phyloP scores from a whole-genome alignment of 1,140 invertebrate genomes.

The Caenorhabditis remanei region DNA sequence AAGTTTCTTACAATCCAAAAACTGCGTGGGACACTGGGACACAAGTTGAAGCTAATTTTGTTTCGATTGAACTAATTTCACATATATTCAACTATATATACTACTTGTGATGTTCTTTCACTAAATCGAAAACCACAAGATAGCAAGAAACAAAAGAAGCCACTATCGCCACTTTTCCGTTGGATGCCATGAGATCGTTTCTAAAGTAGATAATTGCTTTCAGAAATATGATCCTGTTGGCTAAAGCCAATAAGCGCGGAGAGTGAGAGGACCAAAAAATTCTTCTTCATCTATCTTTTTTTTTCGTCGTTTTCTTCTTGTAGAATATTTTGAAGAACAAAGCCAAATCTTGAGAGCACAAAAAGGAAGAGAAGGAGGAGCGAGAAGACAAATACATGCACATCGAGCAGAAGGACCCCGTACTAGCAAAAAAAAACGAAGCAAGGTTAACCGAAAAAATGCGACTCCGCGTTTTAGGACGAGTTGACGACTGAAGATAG shows the following conservation, averaged over 20 bases:
- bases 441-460: conserved; percentile 42
- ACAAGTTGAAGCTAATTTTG: background rate
- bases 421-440: conserved; percentile 24
- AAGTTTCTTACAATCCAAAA: too few relatives aligned
- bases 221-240: conserved; percentile 53
- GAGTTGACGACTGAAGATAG: conserved; percentile 45
- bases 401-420: background rate
- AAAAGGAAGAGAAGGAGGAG: background rate
- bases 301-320: background rate
- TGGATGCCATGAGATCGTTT: conserved; percentile 51
- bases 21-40: background rate
- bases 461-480: background rate
- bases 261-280: conserved; percentile 30
- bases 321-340: conserved; percentile 49
- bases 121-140: background rate
- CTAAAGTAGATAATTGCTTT: conserved; percentile 52
- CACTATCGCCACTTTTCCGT: conserved; percentile 3
- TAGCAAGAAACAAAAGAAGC: conserved; percentile 27
- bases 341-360: conserved; percentile 44
- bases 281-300: conserved; percentile 19
- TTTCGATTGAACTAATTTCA: background rate
- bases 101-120: background rate
- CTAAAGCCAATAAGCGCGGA: conserved; percentile 47
- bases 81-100: background rate
- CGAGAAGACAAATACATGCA: conserved; percentile 38